These are phyloP conservation scores for Drosophila phalerata DNA, from an alignment of 2,888 invertebrate genomes.

Conservation along the genomic window DNA sequence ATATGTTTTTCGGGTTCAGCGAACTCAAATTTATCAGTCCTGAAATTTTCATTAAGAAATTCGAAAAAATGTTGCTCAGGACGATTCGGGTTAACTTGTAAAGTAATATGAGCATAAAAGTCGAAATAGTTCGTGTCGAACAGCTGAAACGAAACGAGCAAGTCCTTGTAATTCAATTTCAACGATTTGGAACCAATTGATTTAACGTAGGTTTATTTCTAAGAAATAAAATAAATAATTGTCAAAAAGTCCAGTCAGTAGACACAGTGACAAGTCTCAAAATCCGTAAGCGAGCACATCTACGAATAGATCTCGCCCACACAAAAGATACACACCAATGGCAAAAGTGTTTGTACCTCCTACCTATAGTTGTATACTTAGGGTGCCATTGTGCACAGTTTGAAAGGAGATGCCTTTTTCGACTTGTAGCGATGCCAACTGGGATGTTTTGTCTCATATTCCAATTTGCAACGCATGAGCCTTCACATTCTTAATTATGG, in stretches of 20 bases:
- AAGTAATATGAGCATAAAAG: constrained; percentile 59
- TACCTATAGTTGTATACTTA: constrained; percentile 13
- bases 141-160: constrained; percentile 66
- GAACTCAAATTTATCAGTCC: too few relatives aligned
- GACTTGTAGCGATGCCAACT: constrained; percentile 43
- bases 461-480: constrained; percentile 76
- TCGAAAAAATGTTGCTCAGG: too few relatives aligned
- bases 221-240: constrained; percentile 70
- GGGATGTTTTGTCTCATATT: constrained; percentile 53
- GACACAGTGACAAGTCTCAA: constrained; percentile 43
- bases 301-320: constrained; percentile 38
- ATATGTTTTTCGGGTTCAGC: too few relatives aligned
- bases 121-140: constrained; percentile 61
- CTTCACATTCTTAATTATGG: constrained; percentile 60
- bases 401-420: constrained; percentile 44
- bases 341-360: constrained; percentile 42
- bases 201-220: constrained; percentile 67
- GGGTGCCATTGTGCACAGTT: constrained; percentile 21
- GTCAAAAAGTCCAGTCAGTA: constrained; percentile 53
- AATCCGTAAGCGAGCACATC: constrained; percentile 35
- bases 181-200: constrained; percentile 80
- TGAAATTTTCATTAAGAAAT: too few relatives aligned
- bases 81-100: constrained; percentile 22
- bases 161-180: constrained; percentile 68
- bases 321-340: constrained; percentile 34